These are phyloP conservation scores for Dicranocentrus wangi DNA, from an alignment of 2,888 invertebrate genomes.

Conservation along the genomic window DNA sequence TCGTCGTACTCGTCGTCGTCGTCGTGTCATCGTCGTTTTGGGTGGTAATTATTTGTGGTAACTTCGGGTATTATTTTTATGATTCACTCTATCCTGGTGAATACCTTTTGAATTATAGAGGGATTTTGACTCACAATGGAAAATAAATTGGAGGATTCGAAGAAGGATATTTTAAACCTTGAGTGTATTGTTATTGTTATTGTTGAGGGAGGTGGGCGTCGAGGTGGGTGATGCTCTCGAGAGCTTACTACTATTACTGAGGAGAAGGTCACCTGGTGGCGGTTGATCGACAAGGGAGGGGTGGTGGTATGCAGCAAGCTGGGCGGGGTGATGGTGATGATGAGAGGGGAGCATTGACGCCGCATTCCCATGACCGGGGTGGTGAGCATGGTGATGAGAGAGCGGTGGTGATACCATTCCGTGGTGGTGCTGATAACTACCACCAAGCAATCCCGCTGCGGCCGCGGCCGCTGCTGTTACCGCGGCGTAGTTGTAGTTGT, in stretches of 20 bases:
- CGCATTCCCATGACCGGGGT: slow-evolving; percentile 51
- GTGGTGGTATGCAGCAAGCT: slow-evolving; percentile 45
- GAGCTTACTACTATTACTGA: slow-evolving; percentile 53
- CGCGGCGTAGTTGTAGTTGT: slow-evolving; percentile 45
- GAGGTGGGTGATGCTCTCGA: slow-evolving; percentile 49
- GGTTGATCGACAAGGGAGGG: slow-evolving; percentile 52
- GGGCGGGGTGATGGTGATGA: slow-evolving; percentile 41
- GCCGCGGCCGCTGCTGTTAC: slow-evolving; percentile 51
- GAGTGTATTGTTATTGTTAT: slow-evolving; percentile 58
- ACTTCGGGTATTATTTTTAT: background rate
- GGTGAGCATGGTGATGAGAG: slow-evolving; percentile 59
- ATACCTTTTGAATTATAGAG: slow-evolving; percentile 21
- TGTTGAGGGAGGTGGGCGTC: slow-evolving; percentile 55
- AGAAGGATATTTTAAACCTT: slow-evolving; percentile 37
- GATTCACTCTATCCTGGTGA: background rate
- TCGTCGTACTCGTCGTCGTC: slow-evolving; percentile 19
- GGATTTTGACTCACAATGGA: slow-evolving; percentile 49
- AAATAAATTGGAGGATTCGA: background rate
- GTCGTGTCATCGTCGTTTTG: slow-evolving; percentile 10
- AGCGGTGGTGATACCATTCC: slow-evolving; percentile 57
- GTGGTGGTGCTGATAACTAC: slow-evolving; percentile 54
- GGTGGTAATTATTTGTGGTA: slow-evolving; percentile 38
- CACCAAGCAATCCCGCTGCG: slow-evolving; percentile 45
- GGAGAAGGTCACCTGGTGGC: slow-evolving; percentile 55
- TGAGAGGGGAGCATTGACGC: slow-evolving; percentile 55